Base-by-base conservation (phyloP, 2,888 invertebrate genomes). In the Cheilosia urbana region DNA sequence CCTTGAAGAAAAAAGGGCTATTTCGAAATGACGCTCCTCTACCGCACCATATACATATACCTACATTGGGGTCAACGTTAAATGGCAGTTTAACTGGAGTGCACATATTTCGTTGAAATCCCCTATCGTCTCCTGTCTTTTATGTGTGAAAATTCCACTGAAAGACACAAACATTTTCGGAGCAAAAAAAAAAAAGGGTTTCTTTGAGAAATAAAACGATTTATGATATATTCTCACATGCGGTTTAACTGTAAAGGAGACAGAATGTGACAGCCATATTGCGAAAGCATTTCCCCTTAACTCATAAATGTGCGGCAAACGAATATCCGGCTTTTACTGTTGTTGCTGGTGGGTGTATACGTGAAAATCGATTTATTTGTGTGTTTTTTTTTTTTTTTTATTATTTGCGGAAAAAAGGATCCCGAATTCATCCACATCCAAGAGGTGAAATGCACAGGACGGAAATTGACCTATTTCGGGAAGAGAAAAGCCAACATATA, bases 221-320 rank as follows among this genome's bases (percentile, higher is more conserved):
- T 84, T 84, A 84, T 79, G 84, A 80, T 79, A 79, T 80, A 79
- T 84, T 75, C 84, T 80, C 79, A 71, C 65, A 84, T 69, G 40
- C 21, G 51, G 79, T 79, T 79, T 66, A 75, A 66, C 71, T 75
- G 79, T 47, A 84, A 71, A 75, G 55, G 69, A 76, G 75, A 76
- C 84, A 80, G 84, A 79, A 84, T 79, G 79, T 84, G 79, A 84
- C 84, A 84, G 79, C 84, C 79, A 84, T 84, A 84, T 84, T 80
- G 79, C 69, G 84, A 71, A 30, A 47, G 51, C 72, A 77, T 80
- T 84, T 84, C 55, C 75, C 71, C 66, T 51, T 19, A 47, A 42
- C 68, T 69, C 68, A 79, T 79, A 84, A 79, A 84, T 75, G 82
- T 65, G 77, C 51, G 51, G 60, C 47, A 49, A 58, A 53, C 45